phyloP scores from a whole-genome alignment of 2,888 invertebrate genomes.

The Caenorhabditis sulstoni region DNA sequence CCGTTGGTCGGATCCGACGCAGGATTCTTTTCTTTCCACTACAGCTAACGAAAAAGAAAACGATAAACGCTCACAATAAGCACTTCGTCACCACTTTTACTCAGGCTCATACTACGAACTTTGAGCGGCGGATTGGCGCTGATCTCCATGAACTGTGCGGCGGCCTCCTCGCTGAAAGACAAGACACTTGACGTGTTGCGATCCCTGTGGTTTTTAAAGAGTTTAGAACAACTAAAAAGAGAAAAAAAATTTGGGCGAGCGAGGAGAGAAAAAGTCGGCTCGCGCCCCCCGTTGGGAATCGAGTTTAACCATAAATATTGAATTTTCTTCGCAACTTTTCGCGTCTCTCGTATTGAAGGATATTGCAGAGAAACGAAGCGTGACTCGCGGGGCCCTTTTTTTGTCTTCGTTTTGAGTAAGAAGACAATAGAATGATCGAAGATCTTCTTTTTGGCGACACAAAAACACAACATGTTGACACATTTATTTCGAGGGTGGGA shows the following conservation, averaged over 20 bases:
- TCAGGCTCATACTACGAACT: slow-evolving; percentile 62
- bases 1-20: neutral
- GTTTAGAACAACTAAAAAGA: neutral
- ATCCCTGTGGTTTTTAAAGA: too few species aligned
- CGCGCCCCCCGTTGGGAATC: slow-evolving; percentile 12
- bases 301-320: slow-evolving; percentile 36
- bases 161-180: slow-evolving; percentile 67
- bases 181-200: neutral
- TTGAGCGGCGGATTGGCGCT: slow-evolving; percentile 63
- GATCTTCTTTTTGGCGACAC: neutral
- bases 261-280: neutral
- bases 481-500: neutral
- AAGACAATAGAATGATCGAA: neutral
- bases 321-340: slow-evolving; percentile 26
- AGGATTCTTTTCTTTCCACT: neutral
- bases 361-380: too few species aligned
- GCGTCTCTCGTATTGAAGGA: neutral
- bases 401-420: neutral
- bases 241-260: neutral
- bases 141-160: slow-evolving; percentile 67
- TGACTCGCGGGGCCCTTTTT: slow-evolving; percentile 5
- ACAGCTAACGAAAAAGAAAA: slow-evolving; percentile 13
- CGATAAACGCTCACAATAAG: slow-evolving; percentile 53
- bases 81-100: slow-evolving; percentile 62
- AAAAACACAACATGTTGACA: slow-evolving; percentile 8